phyloP scores from a whole-genome alignment of 2,888 invertebrate genomes.

The Scaptomyza polygonia region DNA sequence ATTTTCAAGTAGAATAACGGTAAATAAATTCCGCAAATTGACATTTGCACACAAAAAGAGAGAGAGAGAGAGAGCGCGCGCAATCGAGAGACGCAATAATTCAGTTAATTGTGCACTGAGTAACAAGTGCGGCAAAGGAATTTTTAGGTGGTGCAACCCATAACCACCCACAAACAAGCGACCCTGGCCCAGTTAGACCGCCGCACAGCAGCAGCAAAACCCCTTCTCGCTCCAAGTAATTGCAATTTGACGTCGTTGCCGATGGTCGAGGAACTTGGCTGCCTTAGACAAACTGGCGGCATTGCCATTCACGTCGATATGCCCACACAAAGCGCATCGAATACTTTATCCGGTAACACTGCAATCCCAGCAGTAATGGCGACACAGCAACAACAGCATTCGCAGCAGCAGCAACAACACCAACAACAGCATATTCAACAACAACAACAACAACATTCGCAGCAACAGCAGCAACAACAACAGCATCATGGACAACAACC shows the following conservation, averaged over 20 bases:
- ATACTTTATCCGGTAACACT: slow-evolving; percentile 25
- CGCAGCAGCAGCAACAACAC: slow-evolving; percentile 16
- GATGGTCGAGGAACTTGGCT: slow-evolving; percentile 74
- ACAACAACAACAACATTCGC: slow-evolving; percentile 20
- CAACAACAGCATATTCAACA: slow-evolving; percentile 32
- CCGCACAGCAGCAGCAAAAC: slow-evolving; percentile 37
- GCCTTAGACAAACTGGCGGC: slow-evolving; percentile 72
- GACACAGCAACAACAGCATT: slow-evolving; percentile 26
- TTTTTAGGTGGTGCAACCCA: background rate
- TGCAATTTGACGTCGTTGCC: slow-evolving; percentile 30
- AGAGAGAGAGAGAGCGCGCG: background rate
- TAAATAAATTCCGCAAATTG: background rate
- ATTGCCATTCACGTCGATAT: slow-evolving; percentile 52
- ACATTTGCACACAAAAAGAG: background rate
- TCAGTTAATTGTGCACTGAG: slow-evolving; percentile 4
- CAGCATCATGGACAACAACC: slow-evolving; percentile 40
- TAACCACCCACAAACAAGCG: slow-evolving; percentile 2
- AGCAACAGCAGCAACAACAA: slow-evolving; percentile 23
- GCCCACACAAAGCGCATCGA: slow-evolving; percentile 57
- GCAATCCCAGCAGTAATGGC: slow-evolving; percentile 12
- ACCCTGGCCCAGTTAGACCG: slow-evolving; percentile 63
- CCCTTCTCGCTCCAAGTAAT: slow-evolving; percentile 13
- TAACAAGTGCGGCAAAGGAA: slow-evolving; percentile 5
- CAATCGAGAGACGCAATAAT: background rate
- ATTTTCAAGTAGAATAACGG: background rate